These are phyloP conservation scores for Euura lappo DNA, from an alignment of 1,140 invertebrate species.

Conservation along the genomic window DNA sequence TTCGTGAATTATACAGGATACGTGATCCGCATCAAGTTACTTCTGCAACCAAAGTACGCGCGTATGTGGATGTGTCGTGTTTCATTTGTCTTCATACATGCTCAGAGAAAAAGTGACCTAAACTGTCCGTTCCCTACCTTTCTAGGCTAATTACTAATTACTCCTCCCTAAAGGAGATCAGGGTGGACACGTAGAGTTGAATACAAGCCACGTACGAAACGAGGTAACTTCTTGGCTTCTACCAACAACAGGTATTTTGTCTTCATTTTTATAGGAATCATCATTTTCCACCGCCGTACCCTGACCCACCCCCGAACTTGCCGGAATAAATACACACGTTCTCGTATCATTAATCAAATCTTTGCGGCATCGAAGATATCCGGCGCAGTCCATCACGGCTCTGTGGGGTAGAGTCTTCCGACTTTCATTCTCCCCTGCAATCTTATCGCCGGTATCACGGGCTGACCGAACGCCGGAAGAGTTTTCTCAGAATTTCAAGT, in stretches of 20 bases:
- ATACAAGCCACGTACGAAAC: background rate
- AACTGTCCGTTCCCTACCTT: background rate
- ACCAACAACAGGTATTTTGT: background rate
- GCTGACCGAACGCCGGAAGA: too few species aligned
- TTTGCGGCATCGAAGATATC: background rate
- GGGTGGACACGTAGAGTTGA: background rate
- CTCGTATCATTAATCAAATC: background rate
- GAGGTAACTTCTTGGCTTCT: background rate
- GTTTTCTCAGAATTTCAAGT: too few species aligned
- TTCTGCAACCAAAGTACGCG: background rate
- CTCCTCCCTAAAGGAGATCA: background rate
- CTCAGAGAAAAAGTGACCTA: background rate
- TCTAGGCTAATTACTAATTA: background rate
- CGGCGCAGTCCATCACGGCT: background rate
- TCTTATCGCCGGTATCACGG: too few species aligned
- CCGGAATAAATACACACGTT: background rate
- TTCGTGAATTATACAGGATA: too few species aligned
- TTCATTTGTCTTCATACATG: background rate
- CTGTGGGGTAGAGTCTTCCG: background rate
- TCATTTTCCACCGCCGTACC: too few species aligned
- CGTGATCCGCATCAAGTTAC: too few species aligned
- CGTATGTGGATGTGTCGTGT: background rate
- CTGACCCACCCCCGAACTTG: background rate
- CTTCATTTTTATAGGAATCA: background rate
- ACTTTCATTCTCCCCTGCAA: background rate